Evolutionary conservation across 1,140 invertebrate genomes (phyloP).

Genomic region (Andricus grossulariae): DNA sequence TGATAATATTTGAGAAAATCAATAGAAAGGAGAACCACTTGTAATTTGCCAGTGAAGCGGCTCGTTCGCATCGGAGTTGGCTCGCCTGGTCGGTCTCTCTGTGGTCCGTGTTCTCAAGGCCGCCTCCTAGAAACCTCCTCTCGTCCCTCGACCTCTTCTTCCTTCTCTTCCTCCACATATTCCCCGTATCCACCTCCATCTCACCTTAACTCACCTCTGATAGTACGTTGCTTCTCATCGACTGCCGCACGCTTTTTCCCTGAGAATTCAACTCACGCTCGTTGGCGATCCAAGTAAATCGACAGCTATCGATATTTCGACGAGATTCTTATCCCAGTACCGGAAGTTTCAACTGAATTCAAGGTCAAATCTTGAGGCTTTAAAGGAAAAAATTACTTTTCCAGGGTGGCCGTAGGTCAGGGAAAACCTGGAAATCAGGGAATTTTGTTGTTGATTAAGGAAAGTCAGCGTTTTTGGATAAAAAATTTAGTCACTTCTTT

Average conservation of each 20-base stretch:
- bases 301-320: conserved; percentile 34
- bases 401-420: too few species aligned
- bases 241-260: conserved; percentile 53
- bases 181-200: conserved; percentile 40
- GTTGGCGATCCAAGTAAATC: conserved; percentile 34
- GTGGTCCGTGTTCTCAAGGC: conserved; percentile 73
- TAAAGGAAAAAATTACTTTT: background rate
- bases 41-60: conserved; percentile 71
- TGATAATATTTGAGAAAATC: conserved; percentile 48
- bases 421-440: too few species aligned
- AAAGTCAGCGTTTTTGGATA: too few species aligned
- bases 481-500: too few species aligned
- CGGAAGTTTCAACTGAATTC: conserved; percentile 20
- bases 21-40: conserved; percentile 70
- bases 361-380: conserved; percentile 8
- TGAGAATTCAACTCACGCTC: conserved; percentile 50
- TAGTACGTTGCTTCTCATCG: conserved; percentile 53
- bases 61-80: conserved; percentile 71
- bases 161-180: conserved; percentile 37
- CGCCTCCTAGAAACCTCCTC: conserved; percentile 69
- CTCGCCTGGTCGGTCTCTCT: conserved; percentile 61
- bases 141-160: conserved; percentile 44
- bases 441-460: too few species aligned
- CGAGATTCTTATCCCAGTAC: conserved; percentile 31
- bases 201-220: conserved; percentile 47